A percentile compares a stretch with the other conserved stretches of the same genome.
These are phyloP conservation scores for Megamerina dolium DNA, from an alignment of 2,888 invertebrate species.

Conservation along the genomic window DNA sequence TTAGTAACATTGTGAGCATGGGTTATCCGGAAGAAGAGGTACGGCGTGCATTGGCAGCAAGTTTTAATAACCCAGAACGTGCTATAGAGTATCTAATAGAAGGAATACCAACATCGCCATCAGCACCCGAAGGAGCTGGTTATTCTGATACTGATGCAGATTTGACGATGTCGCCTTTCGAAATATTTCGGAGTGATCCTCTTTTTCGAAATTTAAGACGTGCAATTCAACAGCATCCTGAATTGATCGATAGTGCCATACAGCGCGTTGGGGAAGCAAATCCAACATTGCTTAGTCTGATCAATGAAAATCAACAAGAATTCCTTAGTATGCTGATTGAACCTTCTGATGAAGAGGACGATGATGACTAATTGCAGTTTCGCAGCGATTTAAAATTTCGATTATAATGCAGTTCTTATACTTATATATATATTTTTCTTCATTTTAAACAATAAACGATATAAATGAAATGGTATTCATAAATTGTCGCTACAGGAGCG, in stretches of 20 bases:
- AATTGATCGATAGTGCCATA: conserved; percentile 78
- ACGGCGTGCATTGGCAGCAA: conserved; percentile 81
- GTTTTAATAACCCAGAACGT: conserved; percentile 92
- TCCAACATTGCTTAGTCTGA: conserved; percentile 82
- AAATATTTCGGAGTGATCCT: conserved; percentile 81
- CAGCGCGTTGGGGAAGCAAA: conserved; percentile 89
- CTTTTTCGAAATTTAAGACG: conserved; percentile 92
- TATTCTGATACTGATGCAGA: conserved; percentile 22
- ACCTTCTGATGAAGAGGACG: conserved; percentile 19
- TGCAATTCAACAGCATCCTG: conserved; percentile 86
- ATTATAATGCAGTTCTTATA: no score
- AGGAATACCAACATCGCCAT: conserved; percentile 59
- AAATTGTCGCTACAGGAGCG: no score
- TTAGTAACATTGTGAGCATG: conserved; percentile 55
- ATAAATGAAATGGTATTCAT: no score
- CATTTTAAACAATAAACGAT: no score
- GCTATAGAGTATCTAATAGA: conserved; percentile 94
- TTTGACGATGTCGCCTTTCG: conserved; percentile 57
- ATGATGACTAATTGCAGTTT: conserved; percentile 16
- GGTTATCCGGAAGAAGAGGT: conserved; percentile 78
- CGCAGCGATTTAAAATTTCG: no score
- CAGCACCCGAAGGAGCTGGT: conserved; percentile 11
- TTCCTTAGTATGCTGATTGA: conserved; percentile 78
- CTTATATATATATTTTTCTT: no score
- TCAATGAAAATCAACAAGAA: conserved; percentile 83